Evolutionary conservation across 2,113 vertebrate genomes (phyloP).

Genomic region (Rynchops niger): DNA sequence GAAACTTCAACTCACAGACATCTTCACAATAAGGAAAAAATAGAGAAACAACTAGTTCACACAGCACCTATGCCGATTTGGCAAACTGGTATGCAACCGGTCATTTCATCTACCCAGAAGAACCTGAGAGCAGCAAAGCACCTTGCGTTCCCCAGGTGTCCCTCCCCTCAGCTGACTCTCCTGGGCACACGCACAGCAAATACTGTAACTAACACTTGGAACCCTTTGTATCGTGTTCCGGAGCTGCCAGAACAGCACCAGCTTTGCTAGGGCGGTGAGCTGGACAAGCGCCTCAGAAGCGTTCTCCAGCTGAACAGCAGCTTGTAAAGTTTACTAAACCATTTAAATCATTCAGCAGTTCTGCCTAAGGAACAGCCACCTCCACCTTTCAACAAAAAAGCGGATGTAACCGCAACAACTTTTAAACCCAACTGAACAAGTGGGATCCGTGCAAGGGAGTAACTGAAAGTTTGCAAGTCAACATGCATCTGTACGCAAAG

Average conservation of each 20-base stretch:
- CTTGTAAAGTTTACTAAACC: background rate
- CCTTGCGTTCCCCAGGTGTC: background rate
- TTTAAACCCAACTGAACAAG: accelerated
- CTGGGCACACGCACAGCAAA: accelerated
- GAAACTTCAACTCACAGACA: background rate
- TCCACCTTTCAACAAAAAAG: background rate
- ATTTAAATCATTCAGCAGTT: background rate
- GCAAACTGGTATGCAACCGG: background rate
- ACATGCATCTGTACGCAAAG: too few relatives aligned
- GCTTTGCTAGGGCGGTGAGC: background rate
- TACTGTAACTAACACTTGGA: too few relatives aligned
- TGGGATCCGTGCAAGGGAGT: background rate
- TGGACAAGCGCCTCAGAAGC: accelerated
- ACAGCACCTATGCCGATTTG: too few relatives aligned
- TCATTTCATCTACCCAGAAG: too few relatives aligned
- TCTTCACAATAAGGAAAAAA: background rate
- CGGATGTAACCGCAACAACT: too few relatives aligned
- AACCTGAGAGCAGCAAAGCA: background rate
- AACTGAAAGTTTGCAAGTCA: too few relatives aligned
- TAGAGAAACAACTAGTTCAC: background rate
- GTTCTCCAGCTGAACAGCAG: too few relatives aligned
- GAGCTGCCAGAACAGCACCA: background rate
- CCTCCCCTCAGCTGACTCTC: background rate
- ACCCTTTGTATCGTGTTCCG: accelerated
- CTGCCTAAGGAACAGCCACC: background rate